Evolutionary conservation across 2,113 vertebrate species (phyloP), one percentile per base, ranked within the genome.

Genomic region (Nanorana parkeri): DNA sequence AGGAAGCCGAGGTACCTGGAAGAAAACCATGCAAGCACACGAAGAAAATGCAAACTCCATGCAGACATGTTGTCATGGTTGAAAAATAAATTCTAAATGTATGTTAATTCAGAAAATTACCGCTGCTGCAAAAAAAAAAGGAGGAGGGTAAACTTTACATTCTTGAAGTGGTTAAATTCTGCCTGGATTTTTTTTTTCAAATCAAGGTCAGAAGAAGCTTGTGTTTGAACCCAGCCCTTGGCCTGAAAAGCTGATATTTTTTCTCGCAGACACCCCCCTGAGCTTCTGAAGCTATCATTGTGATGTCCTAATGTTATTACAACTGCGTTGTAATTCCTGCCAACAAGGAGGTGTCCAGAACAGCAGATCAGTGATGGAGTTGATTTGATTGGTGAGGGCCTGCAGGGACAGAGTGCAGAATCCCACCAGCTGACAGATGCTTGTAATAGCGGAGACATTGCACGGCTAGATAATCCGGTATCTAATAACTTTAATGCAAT

Each of bases 401-500:
- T 83, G 67, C 80, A 83, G 80, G 80, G 80, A 83, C 51, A 60
- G 52, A 28, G 19, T 41, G 72, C 32, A 67, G 63, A 68, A 83
- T 82, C 64, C 51, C 29, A 26, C 52, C 29, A 68, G 29, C 80
- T 76, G 80, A 83, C 80, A 83, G 80, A 83, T 83, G 79, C 47
- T 69, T 74, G 71, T 83, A 76, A 76, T 83, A 83, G 28, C n/a
- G 23, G 8, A 83, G 63, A 32, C 68, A 66, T 66, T 64, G 68
- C 80, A 68, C 72, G 28, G 71, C 72, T 58, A 83, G 80, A 76
- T 83, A 83, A 83, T 83, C 71, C 80, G 58, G 63, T 54, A 83
- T 83, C 80, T 83, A 83, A 83, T 83, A 83, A 75, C 80, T 76
- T 24, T 83, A 83, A 83, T 83, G 80, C 71, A 83, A 83, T 83